Evolutionary conservation across 2,113 vertebrate genomes (phyloP), one percentile per base, ranked within the genome.

Genomic region (Strigops habroptila): DNA sequence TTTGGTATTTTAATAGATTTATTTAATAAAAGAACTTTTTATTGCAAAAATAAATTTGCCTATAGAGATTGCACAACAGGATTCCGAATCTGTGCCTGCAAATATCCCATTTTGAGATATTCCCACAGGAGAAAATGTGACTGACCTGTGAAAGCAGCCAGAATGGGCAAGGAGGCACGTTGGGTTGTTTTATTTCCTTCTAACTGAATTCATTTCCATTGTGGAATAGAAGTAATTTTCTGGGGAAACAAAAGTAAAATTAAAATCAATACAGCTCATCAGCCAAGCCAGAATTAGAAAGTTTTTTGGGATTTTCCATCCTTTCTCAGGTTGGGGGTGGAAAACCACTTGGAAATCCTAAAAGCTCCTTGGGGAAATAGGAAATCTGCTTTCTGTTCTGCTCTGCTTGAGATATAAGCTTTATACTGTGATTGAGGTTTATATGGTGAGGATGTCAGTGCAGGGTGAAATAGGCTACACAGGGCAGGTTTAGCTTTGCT

Each of bases 31-130:
- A 35, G 6, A 25, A 23, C 3, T 37, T 10, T 59, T 31, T 27
- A 27, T 21, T 28, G 35, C 21, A 65, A 49, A 71, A 28, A n/a
- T 46, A 4, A 5, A 35, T 64, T 33, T 75, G 12, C 28, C 19
- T 28, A 14, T 18, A 18, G 5, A 18, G 24, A 12, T 39, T 35
- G 7, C 28, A 27, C 0, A 1, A 5, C 4, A 23, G 24, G 41
- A 35, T 59, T 65, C 21, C 16, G 27, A 52, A 53, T 7, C 27
- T 21, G 12, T 27, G 14, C 15, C 51, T 14, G 18, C 18, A 67
- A 31, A 28, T 39, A 25, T 9, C 57, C 31, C 33, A 7, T 70
- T 60, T 37, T 51, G 33, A 28, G 19, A 78, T 74, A 68, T 30
- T 75, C 33, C 53, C 21, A 7, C 63, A 48, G 43, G 18, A 35